Conservation (phyloP, 2,888 invertebrate genomes). For the Diadegma fenestrale region DNA sequence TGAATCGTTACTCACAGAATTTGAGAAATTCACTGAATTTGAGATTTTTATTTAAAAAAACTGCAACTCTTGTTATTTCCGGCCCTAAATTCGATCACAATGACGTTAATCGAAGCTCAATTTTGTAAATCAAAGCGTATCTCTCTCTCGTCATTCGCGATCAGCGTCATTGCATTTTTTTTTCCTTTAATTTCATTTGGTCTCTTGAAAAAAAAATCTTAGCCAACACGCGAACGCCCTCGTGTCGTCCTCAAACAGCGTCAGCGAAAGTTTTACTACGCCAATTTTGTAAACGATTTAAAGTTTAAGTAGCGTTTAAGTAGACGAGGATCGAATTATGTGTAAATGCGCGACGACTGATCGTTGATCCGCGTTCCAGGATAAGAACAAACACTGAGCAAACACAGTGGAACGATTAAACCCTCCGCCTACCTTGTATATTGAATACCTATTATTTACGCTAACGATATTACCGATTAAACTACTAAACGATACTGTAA, state of each 20-base stretch:
- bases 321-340: conserved; percentile 45
- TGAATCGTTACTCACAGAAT: too few species aligned
- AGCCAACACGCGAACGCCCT: conserved; percentile 26
- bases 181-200: conserved; percentile 14
- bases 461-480: conserved; percentile 62
- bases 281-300: conserved; percentile 70
- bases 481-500: conserved; percentile 60
- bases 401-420: conserved; percentile 32
- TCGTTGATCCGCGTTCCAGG: conserved; percentile 20
- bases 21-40: not conserved
- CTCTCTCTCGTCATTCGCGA: conserved; percentile 15
- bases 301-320: conserved; percentile 64
- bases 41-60: not conserved
- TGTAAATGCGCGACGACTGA: conserved; percentile 7
- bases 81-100: conserved; percentile 41
- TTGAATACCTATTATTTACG: conserved; percentile 66
- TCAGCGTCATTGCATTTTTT: conserved; percentile 48
- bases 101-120: conserved; percentile 62
- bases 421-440: conserved; percentile 67
- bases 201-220: conserved; percentile 48
- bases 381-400: conserved; percentile 25
- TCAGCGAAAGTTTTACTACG: conserved; percentile 66
- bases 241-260: conserved; percentile 47
- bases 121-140: conserved; percentile 54
- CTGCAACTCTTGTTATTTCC: not conserved